A percentile compares a stretch with the other conserved stretches of the same genome.
These are phyloP conservation scores for Trachelipus rathkii DNA, from an alignment of 1,140 invertebrate species.

Conservation along the genomic window DNA sequence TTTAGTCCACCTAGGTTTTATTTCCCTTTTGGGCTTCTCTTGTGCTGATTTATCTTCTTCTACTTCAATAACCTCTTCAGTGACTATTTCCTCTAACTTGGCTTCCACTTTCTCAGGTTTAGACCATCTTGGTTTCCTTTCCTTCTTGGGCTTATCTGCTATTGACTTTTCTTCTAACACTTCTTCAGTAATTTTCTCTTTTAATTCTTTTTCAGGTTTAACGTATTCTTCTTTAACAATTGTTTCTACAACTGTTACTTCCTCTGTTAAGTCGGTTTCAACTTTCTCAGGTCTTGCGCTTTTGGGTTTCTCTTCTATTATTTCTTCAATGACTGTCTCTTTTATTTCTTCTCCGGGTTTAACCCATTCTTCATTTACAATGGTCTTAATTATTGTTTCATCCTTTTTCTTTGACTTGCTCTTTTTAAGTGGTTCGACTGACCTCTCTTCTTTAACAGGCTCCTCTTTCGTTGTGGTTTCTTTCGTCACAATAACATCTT, in stretches of 20 bases:
- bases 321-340: not conserved
- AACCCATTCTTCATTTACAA: not conserved
- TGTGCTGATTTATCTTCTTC: not conserved
- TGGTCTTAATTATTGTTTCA: not conserved
- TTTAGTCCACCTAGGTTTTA: not conserved
- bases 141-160: not conserved
- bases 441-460: not conserved
- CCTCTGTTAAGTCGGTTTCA: not conserved
- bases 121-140: not conserved
- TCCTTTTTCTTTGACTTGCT: not conserved
- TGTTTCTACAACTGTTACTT: constrained; percentile 18
- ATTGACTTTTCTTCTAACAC: not conserved
- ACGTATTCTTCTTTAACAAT: constrained; percentile 7
- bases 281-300: not conserved
- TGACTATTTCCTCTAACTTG: not conserved
- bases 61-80: not conserved
- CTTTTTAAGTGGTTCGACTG: not conserved
- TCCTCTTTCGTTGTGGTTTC: not conserved
- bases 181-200: constrained; percentile 1
- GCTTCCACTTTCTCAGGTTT: constrained; percentile 21
- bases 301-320: not conserved
- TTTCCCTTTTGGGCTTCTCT: not conserved
- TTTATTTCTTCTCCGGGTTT: not conserved
- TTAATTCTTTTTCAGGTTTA: not conserved
- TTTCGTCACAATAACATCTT: not conserved